Percentiles rank a stretch among this genome's conserved stretches.
These are phyloP conservation scores for Apostichopus californicus DNA, from an alignment of 35 echinoderm and acorn worm species.

Conservation along the genomic window DNA sequence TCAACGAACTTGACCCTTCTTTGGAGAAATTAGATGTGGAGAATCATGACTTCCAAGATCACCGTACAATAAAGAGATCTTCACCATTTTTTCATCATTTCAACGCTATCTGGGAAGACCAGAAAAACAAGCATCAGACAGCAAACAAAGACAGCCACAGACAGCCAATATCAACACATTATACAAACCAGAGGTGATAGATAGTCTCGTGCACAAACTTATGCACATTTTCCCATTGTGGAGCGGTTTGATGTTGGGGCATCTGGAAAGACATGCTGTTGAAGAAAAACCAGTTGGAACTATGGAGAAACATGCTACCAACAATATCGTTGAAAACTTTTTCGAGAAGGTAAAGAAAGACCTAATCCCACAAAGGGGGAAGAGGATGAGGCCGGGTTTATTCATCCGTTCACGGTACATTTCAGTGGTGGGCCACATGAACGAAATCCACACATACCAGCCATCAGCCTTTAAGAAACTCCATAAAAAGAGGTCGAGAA, in stretches of 20 bases:
- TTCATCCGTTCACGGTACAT: neutral
- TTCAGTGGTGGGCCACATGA: neutral
- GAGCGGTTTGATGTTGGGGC: conserved; percentile 16
- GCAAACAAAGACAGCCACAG: neutral
- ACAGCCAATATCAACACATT: neutral
- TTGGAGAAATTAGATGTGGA: neutral
- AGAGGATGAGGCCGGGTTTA: neutral
- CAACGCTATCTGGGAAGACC: neutral
- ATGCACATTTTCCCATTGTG: conserved; percentile 30
- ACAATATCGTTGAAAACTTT: conserved; percentile 8
- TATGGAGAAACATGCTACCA: neutral
- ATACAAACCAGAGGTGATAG: neutral
- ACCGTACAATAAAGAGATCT: neutral
- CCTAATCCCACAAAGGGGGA: neutral
- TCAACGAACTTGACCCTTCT: neutral
- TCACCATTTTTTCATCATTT: neutral
- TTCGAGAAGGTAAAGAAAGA: conserved; percentile 21
- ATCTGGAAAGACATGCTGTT: neutral
- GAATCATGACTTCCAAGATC: neutral
- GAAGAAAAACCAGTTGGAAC: neutral
- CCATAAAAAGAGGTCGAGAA: too few species aligned
- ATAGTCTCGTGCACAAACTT: neutral
- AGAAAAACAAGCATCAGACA: neutral
- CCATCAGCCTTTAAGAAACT: too few species aligned
- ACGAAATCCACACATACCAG: neutral